Evolutionary conservation across 2,113 vertebrate species (phyloP), one percentile per base, ranked within the genome.

Genomic region (Neodontobutis hainanensis): DNA sequence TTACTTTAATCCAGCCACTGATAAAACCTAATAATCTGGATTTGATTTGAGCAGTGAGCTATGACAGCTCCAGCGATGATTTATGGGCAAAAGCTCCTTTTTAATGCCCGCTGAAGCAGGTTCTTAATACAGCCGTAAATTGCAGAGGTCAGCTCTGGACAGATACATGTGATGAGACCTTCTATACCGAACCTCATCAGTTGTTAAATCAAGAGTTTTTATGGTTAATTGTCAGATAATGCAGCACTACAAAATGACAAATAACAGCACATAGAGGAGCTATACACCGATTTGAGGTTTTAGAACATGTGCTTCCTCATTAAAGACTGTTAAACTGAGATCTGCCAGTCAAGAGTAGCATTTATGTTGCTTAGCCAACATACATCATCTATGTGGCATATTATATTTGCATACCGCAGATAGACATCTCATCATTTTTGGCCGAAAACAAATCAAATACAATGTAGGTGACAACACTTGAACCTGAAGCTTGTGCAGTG

Each of bases 121-220:
- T 80, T 75, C 36, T 64, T 57, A 59, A 73, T 77, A 62, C 38
- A 19, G 65, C 68, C 45, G 74, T 71, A 53, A 69, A 87, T 81
- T 40, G 19, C 61, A 62, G 70, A 72, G 76, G 80, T 81, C 74
- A 85, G 78, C 83, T 48, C 55, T 52, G 61, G 45, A 35, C 46
- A 12, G 11, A 47, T n/a, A 58, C 48, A 3, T 14, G 4, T 38
- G 61, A 64, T 43, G 49, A 73, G 68, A 69, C 61, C 49, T 11
- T 34, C 52, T 58, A 9, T 46, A 11, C 9, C 1, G 6, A 40
- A 32, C 65, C 65, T 27, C 70, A 61, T 65, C 8, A 15, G 70
- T 76, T 47, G 74, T 81, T 85, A 82, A 83, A 86, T 83, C 65
- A 7, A 11, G 44, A 43, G 47, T 55, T 73, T 69, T 71, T 59